These are phyloP conservation scores for Mimachlamys varia DNA, from an alignment of 2,888 invertebrate genomes.

Conservation along the genomic window DNA sequence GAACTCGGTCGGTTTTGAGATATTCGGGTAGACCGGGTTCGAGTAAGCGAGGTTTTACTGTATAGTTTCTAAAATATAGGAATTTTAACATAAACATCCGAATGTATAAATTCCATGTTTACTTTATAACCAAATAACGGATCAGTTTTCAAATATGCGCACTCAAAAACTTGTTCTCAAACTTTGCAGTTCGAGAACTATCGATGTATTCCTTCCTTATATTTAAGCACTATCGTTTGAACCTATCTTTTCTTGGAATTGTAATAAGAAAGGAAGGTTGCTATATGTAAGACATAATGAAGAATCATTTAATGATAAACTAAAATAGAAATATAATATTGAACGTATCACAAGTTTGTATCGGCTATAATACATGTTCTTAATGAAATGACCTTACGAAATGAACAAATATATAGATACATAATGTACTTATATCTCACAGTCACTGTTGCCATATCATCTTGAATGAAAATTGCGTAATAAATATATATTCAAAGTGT, in stretches of 20 bases:
- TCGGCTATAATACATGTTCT: neutral
- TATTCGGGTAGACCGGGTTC: too few species aligned
- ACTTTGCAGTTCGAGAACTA: too few species aligned
- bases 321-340: neutral
- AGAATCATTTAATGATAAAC: neutral
- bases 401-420: conserved; percentile 20
- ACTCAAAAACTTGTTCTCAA: too few species aligned
- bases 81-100: too few species aligned
- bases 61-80: too few species aligned
- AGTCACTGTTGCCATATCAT: neutral
- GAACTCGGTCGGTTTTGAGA: too few species aligned
- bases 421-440: neutral
- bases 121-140: too few species aligned
- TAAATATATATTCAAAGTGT: conserved; percentile 32
- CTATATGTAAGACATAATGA: neutral
- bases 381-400: neutral
- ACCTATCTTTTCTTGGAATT: neutral
- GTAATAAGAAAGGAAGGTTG: neutral
- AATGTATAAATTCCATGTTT: too few species aligned
- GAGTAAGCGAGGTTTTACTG: too few species aligned
- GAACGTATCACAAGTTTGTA: neutral
- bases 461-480: conserved; percentile 28
- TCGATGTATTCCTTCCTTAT: neutral
- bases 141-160: too few species aligned
- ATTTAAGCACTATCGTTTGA: neutral